phyloP scores from a whole-genome alignment of 2,113 vertebrate species.

The Psittacus erithacus region DNA sequence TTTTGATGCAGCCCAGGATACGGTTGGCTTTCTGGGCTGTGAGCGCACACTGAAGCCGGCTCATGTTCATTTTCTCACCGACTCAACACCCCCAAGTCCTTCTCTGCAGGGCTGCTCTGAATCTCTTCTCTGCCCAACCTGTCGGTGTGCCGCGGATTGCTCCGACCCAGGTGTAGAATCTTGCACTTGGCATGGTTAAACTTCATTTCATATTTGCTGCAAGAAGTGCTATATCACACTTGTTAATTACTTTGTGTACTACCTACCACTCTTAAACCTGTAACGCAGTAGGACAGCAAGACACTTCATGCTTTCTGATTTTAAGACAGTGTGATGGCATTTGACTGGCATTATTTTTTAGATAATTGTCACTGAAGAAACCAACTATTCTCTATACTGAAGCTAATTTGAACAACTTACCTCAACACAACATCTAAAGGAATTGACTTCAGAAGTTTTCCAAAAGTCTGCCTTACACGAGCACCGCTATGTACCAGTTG shows the following conservation, averaged over 20 bases:
- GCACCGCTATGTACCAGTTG: conserved; percentile 91
- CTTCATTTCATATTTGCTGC: not conserved
- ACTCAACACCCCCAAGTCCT: too few species aligned
- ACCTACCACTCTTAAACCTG: not conserved
- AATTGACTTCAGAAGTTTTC: conserved; percentile 91
- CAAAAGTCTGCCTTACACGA: conserved; percentile 91
- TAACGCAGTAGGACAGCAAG: not conserved
- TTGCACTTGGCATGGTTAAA: too few species aligned
- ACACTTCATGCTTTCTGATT: not conserved
- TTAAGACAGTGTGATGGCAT: not conserved
- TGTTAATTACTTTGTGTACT: not conserved
- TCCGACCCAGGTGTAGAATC: too few species aligned
- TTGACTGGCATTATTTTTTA: not conserved
- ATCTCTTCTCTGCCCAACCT: too few species aligned
- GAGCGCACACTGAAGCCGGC: too few species aligned
- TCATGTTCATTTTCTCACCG: too few species aligned
- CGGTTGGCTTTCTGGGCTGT: too few species aligned
- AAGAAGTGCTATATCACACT: not conserved
- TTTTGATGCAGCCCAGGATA: too few species aligned
- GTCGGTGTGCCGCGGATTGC: too few species aligned
- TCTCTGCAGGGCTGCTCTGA: too few species aligned
- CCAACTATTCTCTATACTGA: not conserved
- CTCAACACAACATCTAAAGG: conserved; percentile 91
- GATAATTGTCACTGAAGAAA: not conserved
- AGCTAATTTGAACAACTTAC: conserved; percentile 63